These are phyloP conservation scores for Nebria brevicollis DNA, from an alignment of 2,888 invertebrate species.

Conservation along the genomic window DNA sequence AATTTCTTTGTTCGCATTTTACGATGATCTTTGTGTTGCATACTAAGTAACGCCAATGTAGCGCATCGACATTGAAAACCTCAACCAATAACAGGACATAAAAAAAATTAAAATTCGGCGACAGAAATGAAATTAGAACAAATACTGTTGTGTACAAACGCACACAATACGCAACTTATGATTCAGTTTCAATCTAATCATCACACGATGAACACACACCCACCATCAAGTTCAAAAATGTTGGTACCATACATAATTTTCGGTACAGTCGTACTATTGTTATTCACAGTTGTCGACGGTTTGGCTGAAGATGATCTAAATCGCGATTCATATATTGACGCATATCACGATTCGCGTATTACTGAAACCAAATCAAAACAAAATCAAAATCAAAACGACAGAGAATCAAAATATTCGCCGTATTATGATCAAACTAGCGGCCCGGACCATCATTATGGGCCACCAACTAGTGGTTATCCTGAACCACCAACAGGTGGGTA, in stretches of 20 bases:
- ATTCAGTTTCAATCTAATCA: background rate
- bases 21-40: background rate
- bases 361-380: constrained; percentile 62
- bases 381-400: constrained; percentile 64
- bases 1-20: constrained; percentile 11
- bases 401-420: constrained; percentile 55
- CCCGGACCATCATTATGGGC: constrained; percentile 59
- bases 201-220: background rate
- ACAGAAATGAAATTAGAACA: constrained; percentile 31
- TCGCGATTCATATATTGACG: constrained; percentile 72
- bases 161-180: constrained; percentile 11
- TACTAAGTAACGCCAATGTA: constrained; percentile 7
- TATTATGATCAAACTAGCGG: constrained; percentile 51
- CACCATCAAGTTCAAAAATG: background rate
- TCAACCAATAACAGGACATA: constrained; percentile 6
- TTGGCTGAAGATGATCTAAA: constrained; percentile 52
- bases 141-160: constrained; percentile 11
- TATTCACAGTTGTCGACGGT: constrained; percentile 12
- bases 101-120: constrained; percentile 28
- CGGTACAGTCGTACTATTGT: background rate
- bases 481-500: constrained; percentile 57
- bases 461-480: constrained; percentile 56
- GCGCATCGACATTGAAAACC: constrained; percentile 5
- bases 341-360: constrained; percentile 69
- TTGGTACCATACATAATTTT: constrained; percentile 9